Base-by-base conservation (phyloP, 2,888 invertebrate genomes). In the Pardosa pseudoannulata region DNA sequence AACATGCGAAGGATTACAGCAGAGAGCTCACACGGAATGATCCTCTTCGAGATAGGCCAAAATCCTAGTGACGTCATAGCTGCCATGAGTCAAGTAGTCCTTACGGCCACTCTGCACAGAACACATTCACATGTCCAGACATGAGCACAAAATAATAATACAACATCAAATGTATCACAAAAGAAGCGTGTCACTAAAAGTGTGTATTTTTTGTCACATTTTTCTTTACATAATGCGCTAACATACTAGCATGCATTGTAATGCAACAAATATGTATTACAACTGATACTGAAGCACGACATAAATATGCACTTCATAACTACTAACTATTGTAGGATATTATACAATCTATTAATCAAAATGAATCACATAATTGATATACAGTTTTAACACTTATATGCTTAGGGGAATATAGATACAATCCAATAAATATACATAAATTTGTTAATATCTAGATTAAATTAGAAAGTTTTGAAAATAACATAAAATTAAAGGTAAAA, bases 41-140 rank as follows among this genome's bases (percentile, higher is more conserved):
- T 79, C 81, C 36, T 88, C 88, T 71, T 83, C 79, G 9, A 76
- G 78, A 88, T 89, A 85, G 65, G 88, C 88, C 75, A 89, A 82
- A 73, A 89, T 87, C 64, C 86, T 29, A 71, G 83, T 88, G 79
- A 89, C 88, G 85, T 89, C 89, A 67, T 88, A 88, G 56, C 85
- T 83, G 64, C 88, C 89, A 32, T 88, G 89, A 67, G 89, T 89
- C 79, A 89, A 70, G 79, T 87, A 88, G 76, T 88, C 88, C 80
- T 88, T 88, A 23, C 88, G 79, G 70, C 64, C 88, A 75, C 56
- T 88, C 88, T 88, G 88, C 75, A 68, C 65, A 75, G 75, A 79
- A 75, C 70, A 80, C 74, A 79, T 74, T 78, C 75, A 75, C 80
- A 62, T 67, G 65, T 68, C 68, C 19, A 56, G 27, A 79, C 67